A percentile compares a stretch with the other conserved stretches of the same genome.
These are phyloP conservation scores for Oryzias celebensis DNA, from an alignment of 2,113 vertebrate genomes.

Conservation along the genomic window DNA sequence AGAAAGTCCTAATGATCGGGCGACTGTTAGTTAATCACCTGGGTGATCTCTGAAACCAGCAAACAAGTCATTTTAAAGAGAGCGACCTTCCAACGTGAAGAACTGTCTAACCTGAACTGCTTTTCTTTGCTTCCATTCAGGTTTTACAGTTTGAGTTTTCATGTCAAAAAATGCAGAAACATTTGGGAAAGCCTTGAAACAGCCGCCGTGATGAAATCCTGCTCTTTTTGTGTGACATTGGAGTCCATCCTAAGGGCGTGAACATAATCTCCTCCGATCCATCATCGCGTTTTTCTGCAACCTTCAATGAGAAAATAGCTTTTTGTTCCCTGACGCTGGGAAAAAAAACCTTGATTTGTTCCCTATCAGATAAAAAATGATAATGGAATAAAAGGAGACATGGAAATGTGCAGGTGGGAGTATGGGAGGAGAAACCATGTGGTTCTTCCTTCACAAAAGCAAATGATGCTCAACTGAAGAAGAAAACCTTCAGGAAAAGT, in stretches of 20 bases:
- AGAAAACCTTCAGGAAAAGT: too few species aligned
- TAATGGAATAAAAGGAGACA: conserved; percentile 44
- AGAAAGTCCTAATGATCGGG: conserved; percentile 5
- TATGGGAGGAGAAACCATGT: neutral
- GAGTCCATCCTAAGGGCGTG: conserved; percentile 57
- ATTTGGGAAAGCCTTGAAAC: conserved; percentile 54
- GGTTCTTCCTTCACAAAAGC: too few species aligned
- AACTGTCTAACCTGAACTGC: neutral
- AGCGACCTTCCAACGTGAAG: too few species aligned
- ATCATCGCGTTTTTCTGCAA: conserved; percentile 41
- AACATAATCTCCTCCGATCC: conserved; percentile 49
- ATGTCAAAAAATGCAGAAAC: conserved; percentile 62
- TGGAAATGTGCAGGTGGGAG: conserved; percentile 31
- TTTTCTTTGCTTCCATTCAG: conserved; percentile 41
- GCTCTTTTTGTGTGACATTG: conserved; percentile 65
- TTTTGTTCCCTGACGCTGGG: conserved; percentile 46
- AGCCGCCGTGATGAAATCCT: conserved; percentile 45
- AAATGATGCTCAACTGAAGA: too few species aligned
- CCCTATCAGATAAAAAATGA: conserved; percentile 55
- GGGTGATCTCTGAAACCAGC: conserved; percentile 37
- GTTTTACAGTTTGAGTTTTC: conserved; percentile 42
- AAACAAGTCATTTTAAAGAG: conserved; percentile 31
- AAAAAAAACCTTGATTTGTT: conserved; percentile 58
- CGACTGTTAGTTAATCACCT: conserved; percentile 37
- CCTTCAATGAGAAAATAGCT: conserved; percentile 54